Base-by-base conservation (phyloP, 2,797 vertebrate species). In the Dendrocincla fuliginosa region DNA sequence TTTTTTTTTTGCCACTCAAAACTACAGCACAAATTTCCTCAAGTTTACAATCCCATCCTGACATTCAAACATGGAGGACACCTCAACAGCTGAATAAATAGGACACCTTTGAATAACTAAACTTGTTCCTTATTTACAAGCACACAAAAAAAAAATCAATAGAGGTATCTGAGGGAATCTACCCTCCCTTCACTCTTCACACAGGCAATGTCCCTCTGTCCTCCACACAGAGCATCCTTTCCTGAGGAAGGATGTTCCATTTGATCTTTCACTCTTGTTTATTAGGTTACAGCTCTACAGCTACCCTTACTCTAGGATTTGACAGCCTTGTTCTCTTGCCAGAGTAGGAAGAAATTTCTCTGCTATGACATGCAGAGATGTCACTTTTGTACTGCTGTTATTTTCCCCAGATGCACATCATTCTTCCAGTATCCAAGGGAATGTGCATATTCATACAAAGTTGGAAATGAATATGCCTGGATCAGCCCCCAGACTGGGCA, bases 401-500 rank as follows among this genome's bases (percentile, higher is more conserved):
- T 86, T 94, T 84, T 87, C 79, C 79, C 90, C 89, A 96, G 92
- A 89, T 90, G 61, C 65, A 80, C 64, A 84, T 92, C 89, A 60
- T 52, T 93, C 85, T 86, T 78, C 53, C 25, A 49, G 89, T 70
- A 75, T 92, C 89, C 65, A 52, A 92, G 61, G 80, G 57, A 94
- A 94, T 94, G 93, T 88, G 76, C 74, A 88, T 89, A 84, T 94
- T 95, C 90, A 91, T 67, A 87, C 14, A 57, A 82, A 94, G 81
- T 50, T 89, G 81, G 90, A 92, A 92, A 89, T 1, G 5, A 94
- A 90, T 92, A 64, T 41, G 95, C 82, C 74, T 80, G 77, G 73
- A 94, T 93, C 92, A 94, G 64, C 71, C 87, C 87, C 85, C 90
- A 88, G 92, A 77, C 89, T 19, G 27, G 89, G 95, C 93, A 88